Evolutionary conservation across 1,140 invertebrate species (phyloP), one percentile per base, ranked within the genome.

Genomic region (Atta texana): DNA sequence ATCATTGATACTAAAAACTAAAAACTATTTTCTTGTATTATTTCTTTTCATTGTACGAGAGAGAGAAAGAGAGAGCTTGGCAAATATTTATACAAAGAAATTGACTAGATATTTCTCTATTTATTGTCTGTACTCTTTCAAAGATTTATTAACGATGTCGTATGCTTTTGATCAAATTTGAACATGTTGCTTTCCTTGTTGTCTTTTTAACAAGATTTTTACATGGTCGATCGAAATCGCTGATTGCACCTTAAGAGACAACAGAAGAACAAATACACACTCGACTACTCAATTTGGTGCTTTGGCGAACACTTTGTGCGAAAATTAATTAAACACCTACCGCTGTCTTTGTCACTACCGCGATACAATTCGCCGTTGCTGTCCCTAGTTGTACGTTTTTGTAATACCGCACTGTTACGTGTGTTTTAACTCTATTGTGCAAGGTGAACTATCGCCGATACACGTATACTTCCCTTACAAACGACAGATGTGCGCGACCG

Each of bases 271-370:
- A 55, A 85, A 28, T 64, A 44, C 59, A 64, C 74, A n/a, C 24
- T 53, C 82, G 55, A 8, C 34, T 39, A 74, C 0, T 24, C 53
- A 39, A 72, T 82, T 82, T 61, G 68, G 39, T 44, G 39, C 7
- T 44, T 44, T 44, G 7, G 21, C 18, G 18, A 74, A 55, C 68
- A 82, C 80, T 72, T 44, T 44, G 34, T 53, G 53, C 59, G 80
- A 72, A 74, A 82, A 82, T 82, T 82, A 82, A 82, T 82, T 82
- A 82, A 82, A 61, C 80, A 59, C 18, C 39, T 59, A 82, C 61
- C 53, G 53, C 24, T 59, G 53, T 82, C 80, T 31, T 74, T 49
- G 68, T 59, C 66, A 49, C 57, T 59, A 55, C 53, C 66, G 44
- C 18, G 80, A 82, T 74, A 55, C 68, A 59, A 82, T 82, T 82